phyloP scores from a whole-genome alignment of 2,797 vertebrate genomes.

The Gymnoscopelus microlampas region DNA sequence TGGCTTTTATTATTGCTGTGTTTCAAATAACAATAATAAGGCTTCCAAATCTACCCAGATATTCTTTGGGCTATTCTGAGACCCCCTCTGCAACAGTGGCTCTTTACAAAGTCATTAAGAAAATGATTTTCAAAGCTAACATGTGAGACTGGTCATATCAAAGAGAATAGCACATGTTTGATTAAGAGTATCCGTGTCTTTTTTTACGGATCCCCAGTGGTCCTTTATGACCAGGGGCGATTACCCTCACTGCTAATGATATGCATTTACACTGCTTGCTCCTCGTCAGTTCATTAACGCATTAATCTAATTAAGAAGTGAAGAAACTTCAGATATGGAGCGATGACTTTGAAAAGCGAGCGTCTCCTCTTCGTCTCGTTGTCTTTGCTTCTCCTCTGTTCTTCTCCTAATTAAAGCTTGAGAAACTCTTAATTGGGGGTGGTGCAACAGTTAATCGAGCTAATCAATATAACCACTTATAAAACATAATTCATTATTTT shows the following conservation, averaged over 20 bases:
- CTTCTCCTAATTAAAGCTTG: too few relatives aligned
- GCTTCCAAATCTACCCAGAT: not conserved
- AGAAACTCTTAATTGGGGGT: too few relatives aligned
- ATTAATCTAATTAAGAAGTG: slow-evolving; percentile 38
- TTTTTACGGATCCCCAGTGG: slow-evolving; percentile 37
- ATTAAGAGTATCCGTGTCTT: slow-evolving; percentile 52
- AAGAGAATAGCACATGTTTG: slow-evolving; percentile 62
- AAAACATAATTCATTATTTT: too few relatives aligned
- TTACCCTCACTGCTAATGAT: slow-evolving; percentile 39
- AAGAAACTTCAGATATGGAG: not conserved
- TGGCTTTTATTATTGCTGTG: slow-evolving; percentile 10
- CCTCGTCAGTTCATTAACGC: slow-evolving; percentile 56
- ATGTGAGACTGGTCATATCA: slow-evolving; percentile 35
- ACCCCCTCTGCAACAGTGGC: slow-evolving; percentile 10
- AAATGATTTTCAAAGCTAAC: slow-evolving; percentile 30
- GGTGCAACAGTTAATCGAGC: too few relatives aligned
- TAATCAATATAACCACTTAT: too few relatives aligned
- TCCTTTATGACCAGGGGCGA: slow-evolving; percentile 43
- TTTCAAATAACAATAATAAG: slow-evolving; percentile 15
- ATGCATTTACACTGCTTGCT: slow-evolving; percentile 44
- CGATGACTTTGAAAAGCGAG: too few relatives aligned
- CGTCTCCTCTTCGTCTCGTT: too few relatives aligned
- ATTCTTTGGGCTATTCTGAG: not conserved
- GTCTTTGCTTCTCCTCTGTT: too few relatives aligned
- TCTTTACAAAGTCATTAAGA: slow-evolving; percentile 33